A percentile compares a stretch with the other conserved stretches of the same genome.
These are phyloP conservation scores for Vanessa cardui DNA, from an alignment of 2,888 invertebrate genomes.

Conservation along the genomic window DNA sequence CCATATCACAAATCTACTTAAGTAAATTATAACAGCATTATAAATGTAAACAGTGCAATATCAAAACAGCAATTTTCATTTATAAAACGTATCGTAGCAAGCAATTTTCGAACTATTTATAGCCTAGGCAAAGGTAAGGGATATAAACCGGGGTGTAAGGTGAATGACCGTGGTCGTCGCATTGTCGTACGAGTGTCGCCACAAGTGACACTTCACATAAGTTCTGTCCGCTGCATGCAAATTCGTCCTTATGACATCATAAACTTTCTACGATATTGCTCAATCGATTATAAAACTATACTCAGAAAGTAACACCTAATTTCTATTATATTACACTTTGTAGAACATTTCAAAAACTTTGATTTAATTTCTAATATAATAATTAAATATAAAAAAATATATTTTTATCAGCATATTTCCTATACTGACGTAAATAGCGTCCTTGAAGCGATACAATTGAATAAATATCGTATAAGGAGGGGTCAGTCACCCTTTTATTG, in stretches of 20 bases:
- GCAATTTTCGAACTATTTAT: conserved; percentile 26
- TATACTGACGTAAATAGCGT: conserved; percentile 73
- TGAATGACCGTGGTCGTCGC: conserved; percentile 59
- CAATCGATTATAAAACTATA: conserved; percentile 32
- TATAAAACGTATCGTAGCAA: conserved; percentile 8
- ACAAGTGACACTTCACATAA: conserved; percentile 39
- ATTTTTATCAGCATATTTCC: conserved; percentile 42
- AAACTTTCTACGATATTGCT: conserved; percentile 37
- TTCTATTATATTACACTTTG: background rate
- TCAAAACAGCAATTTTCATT: background rate
- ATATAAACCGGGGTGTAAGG: conserved; percentile 50
- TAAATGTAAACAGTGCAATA: too few species aligned
- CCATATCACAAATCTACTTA: too few species aligned
- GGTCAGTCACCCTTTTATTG: conserved; percentile 67
- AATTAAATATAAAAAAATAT: conserved; percentile 7
- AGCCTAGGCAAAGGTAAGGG: conserved; percentile 28
- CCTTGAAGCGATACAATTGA: conserved; percentile 77
- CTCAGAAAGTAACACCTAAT: conserved; percentile 6
- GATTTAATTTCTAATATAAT: background rate
- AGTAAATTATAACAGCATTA: too few species aligned
- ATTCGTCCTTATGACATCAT: conserved; percentile 40
- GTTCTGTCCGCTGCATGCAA: conserved; percentile 37
- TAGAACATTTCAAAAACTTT: background rate
- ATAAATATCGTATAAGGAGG: conserved; percentile 63
- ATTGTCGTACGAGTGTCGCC: conserved; percentile 50